Evolutionary conservation across 1,140 invertebrate species (phyloP).

Genomic region (Odontomachus brunneus): DNA sequence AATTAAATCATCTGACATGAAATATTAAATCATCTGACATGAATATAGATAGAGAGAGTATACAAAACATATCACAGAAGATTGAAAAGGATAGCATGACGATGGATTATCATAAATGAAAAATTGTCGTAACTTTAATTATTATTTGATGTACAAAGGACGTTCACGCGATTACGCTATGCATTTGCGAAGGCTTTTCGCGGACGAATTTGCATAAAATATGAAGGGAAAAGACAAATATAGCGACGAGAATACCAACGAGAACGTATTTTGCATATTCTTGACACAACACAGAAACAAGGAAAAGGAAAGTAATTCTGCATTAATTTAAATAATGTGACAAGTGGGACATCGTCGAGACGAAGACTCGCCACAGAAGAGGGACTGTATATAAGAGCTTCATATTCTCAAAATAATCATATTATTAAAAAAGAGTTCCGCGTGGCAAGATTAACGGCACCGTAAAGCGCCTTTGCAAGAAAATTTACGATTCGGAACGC

Average conservation of each 20-base stretch:
- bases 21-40: neutral
- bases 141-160: neutral
- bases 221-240: neutral
- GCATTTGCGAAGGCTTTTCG: neutral
- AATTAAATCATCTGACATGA: neutral
- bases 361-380: neutral
- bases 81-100: neutral
- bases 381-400: neutral
- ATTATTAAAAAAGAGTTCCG: neutral
- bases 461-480: neutral
- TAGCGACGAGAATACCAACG: neutral
- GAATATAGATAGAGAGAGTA: neutral
- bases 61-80: neutral
- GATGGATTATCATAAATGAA: neutral
- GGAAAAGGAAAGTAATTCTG: neutral
- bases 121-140: conserved; percentile 6
- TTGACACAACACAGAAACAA: neutral
- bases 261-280: neutral
- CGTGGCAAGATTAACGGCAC: neutral
- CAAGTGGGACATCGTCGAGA: neutral
- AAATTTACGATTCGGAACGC: neutral
- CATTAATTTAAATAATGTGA: conserved; percentile 19
- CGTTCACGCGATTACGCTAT: neutral
- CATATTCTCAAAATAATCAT: neutral
- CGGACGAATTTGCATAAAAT: neutral